These are phyloP conservation scores for Boulengeromyrus knoepffleri DNA, from an alignment of 2,113 vertebrate species.

Conservation along the genomic window DNA sequence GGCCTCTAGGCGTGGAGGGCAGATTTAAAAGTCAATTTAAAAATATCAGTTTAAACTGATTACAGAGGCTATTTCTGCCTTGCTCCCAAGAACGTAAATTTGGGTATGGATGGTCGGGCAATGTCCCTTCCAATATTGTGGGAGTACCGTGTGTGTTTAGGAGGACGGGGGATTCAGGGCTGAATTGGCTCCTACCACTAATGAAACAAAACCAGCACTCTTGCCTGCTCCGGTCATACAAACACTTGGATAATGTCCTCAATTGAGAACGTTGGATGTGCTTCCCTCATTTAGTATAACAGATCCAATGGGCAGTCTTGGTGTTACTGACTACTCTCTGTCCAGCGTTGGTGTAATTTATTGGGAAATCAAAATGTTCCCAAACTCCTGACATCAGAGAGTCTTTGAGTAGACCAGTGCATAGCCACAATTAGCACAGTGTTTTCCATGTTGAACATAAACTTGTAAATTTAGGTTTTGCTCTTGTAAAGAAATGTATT, in stretches of 20 bases:
- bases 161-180: not conserved
- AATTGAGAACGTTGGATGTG: not conserved
- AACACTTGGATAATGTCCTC: not conserved
- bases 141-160: not conserved
- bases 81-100: not conserved
- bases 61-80: not conserved
- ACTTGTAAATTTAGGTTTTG: not conserved
- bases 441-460: not conserved
- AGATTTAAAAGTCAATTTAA: not conserved
- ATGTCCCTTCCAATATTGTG: not conserved
- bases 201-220: not conserved
- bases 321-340: not conserved
- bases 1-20: not conserved
- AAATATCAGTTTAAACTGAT: not conserved
- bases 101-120: not conserved
- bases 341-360: not conserved
- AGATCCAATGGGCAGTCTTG: not conserved
- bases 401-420: not conserved
- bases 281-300: not conserved
- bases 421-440: not conserved
- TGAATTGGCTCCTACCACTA: not conserved
- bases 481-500: not conserved
- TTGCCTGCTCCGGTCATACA: not conserved
- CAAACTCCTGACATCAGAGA: not conserved
- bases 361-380: not conserved